These are phyloP conservation scores for Rhopalosiphum nymphaeae DNA, from an alignment of 2,888 invertebrate species.

Conservation along the genomic window DNA sequence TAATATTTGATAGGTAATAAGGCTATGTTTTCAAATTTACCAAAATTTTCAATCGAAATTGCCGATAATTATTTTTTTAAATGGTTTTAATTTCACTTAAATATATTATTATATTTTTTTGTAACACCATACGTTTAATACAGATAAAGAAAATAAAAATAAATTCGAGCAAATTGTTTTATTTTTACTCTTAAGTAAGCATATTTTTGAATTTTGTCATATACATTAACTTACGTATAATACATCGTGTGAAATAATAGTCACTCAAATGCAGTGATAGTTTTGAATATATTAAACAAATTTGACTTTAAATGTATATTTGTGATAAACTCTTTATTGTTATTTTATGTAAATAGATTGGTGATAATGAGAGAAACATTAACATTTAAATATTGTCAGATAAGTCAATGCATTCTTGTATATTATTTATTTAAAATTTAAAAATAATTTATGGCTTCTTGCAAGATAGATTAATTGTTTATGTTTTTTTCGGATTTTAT, in stretches of 20 bases:
- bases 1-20: background rate
- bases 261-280: no score
- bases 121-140: background rate
- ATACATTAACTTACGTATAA: background rate
- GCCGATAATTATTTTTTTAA: background rate
- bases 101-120: background rate
- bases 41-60: background rate
- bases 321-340: background rate
- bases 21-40: background rate
- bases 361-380: background rate
- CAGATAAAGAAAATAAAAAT: background rate
- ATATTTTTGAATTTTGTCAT: background rate
- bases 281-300: background rate
- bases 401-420: background rate
- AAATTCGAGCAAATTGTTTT: background rate
- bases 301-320: background rate
- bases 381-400: background rate
- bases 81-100: background rate
- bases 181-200: background rate
- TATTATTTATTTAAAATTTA: conserved; percentile 12
- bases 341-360: background rate
- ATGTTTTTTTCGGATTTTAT: background rate
- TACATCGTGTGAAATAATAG: no score
- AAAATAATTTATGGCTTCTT: conserved; percentile 2
- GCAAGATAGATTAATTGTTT: background rate